Evolutionary conservation across 1,140 invertebrate genomes (phyloP), one percentile per base, ranked within the genome.

Genomic region (Drosophila navojoa): DNA sequence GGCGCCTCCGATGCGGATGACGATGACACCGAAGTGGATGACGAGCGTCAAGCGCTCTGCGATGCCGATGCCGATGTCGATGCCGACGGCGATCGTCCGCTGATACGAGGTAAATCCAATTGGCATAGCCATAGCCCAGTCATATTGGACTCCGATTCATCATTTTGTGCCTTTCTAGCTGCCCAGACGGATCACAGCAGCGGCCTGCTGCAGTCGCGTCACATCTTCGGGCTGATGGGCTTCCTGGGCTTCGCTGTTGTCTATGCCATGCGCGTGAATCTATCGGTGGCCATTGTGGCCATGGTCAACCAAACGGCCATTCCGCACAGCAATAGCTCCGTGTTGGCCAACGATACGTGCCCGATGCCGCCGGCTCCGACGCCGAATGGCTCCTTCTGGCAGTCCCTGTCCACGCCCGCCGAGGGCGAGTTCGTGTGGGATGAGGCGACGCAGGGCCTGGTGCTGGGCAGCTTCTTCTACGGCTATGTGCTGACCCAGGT

Each of bases 211-310:
- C 96, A 96, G 93, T 93, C 95, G 52, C 94, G 97, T 19, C 94
- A 96, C 79, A 94, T 96, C 0, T 93, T 98, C 42, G 96, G 96
- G 0, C 93, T 97, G 47, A 93, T 98, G 91, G 95, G 96, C 74
- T 95, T 98, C 93, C 91, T 96, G 71, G 95, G 96, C 54, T 95
- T 98, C 85, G 95, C 96, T 19, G 95, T 97, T 79, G 96, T 98
- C 1, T 98, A 98, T 92, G 96, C 97, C 0, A 96, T 98, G 95
- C 93, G 98, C 70, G 97, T 98, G 0, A 98, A 98, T 92, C 93
- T 99, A 25, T 98, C 97, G 4, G 96, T 99, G 10, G 98, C 97
- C 5, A 98, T 98, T 90, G 97, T 99, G 10, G 97, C 97, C 5
- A 99, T 99, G 98, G 95, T 96, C 2, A 98, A 98, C 79, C 94